Evolutionary conservation across 2,113 vertebrate species (phyloP).

Genomic region (Neogobius melanostomus): DNA sequence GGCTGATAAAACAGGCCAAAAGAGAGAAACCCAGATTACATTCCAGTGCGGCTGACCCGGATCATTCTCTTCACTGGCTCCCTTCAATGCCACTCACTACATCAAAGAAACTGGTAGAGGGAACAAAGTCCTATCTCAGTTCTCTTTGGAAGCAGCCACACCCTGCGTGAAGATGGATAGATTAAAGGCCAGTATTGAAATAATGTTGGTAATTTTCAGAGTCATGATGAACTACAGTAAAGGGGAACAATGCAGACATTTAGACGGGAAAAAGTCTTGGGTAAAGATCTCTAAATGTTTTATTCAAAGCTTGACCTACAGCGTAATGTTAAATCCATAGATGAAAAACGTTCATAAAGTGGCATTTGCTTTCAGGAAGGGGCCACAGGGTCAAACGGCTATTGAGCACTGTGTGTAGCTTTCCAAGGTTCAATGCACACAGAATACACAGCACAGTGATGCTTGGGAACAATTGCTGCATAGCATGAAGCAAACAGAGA

Average conservation of each 20-base stretch:
- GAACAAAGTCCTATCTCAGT: constrained; percentile 59
- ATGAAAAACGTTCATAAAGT: neutral
- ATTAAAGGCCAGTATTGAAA: constrained; percentile 31
- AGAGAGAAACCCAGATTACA: constrained; percentile 48
- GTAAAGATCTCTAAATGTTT: constrained; percentile 3
- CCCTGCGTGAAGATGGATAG: constrained; percentile 26
- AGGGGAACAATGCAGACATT: neutral
- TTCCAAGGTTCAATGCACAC: neutral
- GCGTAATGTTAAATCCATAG: constrained; percentile 13
- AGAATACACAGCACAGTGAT: neutral
- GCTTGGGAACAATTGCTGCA: too few relatives aligned
- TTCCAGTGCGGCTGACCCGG: constrained; percentile 49
- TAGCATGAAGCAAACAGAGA: too few relatives aligned
- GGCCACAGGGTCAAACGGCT: constrained; percentile 6
- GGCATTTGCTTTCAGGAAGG: neutral
- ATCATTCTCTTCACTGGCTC: constrained; percentile 41
- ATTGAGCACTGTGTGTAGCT: neutral
- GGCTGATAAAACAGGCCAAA: constrained; percentile 14
- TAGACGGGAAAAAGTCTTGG: neutral
- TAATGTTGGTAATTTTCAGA: constrained; percentile 29
- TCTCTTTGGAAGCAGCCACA: constrained; percentile 37
- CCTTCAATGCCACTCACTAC: constrained; percentile 49
- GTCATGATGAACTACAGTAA: constrained; percentile 14
- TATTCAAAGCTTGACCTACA: constrained; percentile 10
- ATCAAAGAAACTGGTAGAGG: constrained; percentile 64